Base-by-base conservation (phyloP, 2,888 invertebrate species). In the Falcaria lacertinaria region DNA sequence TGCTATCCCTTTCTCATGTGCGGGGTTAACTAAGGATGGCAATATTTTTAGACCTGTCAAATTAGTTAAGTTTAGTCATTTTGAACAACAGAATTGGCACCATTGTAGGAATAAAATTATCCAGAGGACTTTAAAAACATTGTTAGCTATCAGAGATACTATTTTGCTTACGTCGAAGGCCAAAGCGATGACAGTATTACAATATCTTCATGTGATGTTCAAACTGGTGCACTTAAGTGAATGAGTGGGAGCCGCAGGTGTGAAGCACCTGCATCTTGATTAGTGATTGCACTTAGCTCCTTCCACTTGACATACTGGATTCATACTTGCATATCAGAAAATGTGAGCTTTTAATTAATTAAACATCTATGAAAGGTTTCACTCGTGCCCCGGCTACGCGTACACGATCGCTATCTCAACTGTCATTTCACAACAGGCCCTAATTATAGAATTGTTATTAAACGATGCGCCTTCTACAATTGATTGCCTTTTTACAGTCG, bases 251-350 rank as follows among this genome's bases (percentile, higher is more conserved):
- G 55, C 58, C 57, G 76, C 85, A 84, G 85, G 78, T 86, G 85
- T 60, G 46, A 46, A 44, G 42, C 87, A 88, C 81, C 87, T 88
- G 87, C 80, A 82, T 82, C 81, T 80, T 71, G 85, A 86, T 85
- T 80, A 76, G 74, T 79, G 77, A 80, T 79, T 72, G 77, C 82
- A 80, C 80, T 81, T 75, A 75, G 68, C 69, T 74, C 61, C 65
- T 61, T 68, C 62, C 59, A 67, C 70, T 71, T 74, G 72, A 73
- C 78, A 68, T 66, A 64, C 62, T 58, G 74, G 73, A 80, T 78
- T 79, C 82, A 80, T 79, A 73, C 72, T 64, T 57, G 66, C 60
- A 65, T 74, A 79, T 77, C 69, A 70, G 70, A 64, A 68, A 74
- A 77, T 69, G 69, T 69, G 74, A 74, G 69, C 63, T 74, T 80